Percentiles rank a stretch among this genome's conserved stretches.
phyloP scores from a whole-genome alignment of 2,888 invertebrate species.

The Pachliopta kotzebuea region DNA sequence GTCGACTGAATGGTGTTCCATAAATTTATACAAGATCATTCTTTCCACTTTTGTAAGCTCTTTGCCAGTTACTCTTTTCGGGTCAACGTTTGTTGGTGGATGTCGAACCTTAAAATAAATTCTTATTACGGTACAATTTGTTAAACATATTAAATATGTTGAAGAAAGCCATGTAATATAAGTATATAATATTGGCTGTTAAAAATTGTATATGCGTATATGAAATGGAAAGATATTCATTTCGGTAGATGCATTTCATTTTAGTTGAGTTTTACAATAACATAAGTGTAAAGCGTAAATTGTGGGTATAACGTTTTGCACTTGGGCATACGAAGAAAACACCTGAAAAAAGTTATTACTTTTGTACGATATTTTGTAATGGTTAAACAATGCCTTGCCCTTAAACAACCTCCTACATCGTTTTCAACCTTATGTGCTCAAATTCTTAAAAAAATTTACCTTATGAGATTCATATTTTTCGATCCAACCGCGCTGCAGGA shows the following conservation, averaged over 20 bases:
- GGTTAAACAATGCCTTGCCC: too few species aligned
- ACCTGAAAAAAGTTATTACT: too few species aligned
- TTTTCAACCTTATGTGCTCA: not conserved
- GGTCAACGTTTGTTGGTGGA: slow-evolving; percentile 60
- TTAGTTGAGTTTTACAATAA: too few species aligned
- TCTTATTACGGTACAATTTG: not conserved
- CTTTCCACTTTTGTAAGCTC: slow-evolving; percentile 84
- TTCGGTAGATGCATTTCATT: too few species aligned
- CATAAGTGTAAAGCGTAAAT: too few species aligned
- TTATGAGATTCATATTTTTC: slow-evolving; percentile 82
- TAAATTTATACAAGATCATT: slow-evolving; percentile 86
- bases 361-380: too few species aligned
- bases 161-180: not conserved
- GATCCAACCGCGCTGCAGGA: slow-evolving; percentile 87
- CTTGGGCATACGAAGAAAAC: too few species aligned
- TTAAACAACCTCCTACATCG: not conserved
- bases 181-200: too few species aligned
- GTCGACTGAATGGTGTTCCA: slow-evolving; percentile 89
- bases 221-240: too few species aligned
- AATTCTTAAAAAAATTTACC: slow-evolving; percentile 42
- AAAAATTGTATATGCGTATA: too few species aligned
- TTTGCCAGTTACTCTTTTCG: slow-evolving; percentile 64
- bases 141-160: not conserved
- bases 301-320: too few species aligned
- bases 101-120: slow-evolving; percentile 55